These are phyloP conservation scores for Epiblema foenella DNA, from an alignment of 2,888 invertebrate genomes.

Conservation along the genomic window DNA sequence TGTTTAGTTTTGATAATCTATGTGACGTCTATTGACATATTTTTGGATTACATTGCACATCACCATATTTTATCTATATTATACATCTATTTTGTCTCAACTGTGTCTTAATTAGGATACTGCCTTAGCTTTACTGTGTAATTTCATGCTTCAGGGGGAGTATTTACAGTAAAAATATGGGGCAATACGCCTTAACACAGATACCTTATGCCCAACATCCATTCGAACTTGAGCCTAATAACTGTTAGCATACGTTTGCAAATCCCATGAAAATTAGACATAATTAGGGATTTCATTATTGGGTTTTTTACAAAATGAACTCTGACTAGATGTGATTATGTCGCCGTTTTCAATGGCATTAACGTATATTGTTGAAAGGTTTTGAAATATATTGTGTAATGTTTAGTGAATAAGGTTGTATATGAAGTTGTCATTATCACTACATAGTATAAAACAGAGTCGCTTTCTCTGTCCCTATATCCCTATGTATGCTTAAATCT, in stretches of 20 bases:
- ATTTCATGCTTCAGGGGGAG: slow-evolving; percentile 2
- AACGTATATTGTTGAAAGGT: no score
- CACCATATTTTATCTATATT: no score
- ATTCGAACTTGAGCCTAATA: slow-evolving; percentile 4
- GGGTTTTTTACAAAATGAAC: neutral
- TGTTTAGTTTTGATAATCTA: no score
- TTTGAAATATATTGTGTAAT: neutral
- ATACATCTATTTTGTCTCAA: no score
- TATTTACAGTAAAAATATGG: slow-evolving; percentile 22
- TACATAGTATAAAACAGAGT: no score
- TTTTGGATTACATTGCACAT: no score
- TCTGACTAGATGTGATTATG: neutral
- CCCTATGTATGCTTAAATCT: no score
- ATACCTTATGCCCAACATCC: neutral
- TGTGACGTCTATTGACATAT: no score
- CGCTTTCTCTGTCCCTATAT: no score
- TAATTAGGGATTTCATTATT: neutral
- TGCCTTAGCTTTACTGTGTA: neutral
- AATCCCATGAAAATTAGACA: neutral
- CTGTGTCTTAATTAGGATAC: neutral
- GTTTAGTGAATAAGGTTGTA: no score
- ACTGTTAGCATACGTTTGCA: neutral
- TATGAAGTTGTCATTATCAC: no score
- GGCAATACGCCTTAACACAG: slow-evolving; percentile 9
- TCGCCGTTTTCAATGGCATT: neutral